Base-by-base conservation (phyloP, 2,797 vertebrate species). In the Rhyacichthys aspro region DNA sequence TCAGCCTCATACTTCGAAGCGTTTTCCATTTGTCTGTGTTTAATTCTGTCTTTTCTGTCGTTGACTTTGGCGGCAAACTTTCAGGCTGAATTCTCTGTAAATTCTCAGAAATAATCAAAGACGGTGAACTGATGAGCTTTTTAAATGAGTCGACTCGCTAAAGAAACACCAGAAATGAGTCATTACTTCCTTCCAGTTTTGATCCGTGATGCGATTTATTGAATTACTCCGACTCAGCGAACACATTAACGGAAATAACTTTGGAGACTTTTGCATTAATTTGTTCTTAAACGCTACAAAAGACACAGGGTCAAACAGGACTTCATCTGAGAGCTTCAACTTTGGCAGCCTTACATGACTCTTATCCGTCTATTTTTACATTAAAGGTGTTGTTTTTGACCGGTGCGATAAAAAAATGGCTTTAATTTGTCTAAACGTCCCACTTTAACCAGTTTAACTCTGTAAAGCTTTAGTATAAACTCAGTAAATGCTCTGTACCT, bases 181-280 rank as follows among this genome's bases (percentile, higher is more conserved):
- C 62, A 84, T 84, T 67, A 74, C 63, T 59, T 57, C 53, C 53
- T 44, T 32, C 70, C 78, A 76, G 72, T 79, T 82, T 34, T 69
- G 74, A 83, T 84, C 78, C 66, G 55, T 83, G 84, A 83, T 76
- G 84, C 78, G 67, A 74, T 84, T 85, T 83, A 86, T 84, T 84
- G 45, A 80, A 88, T 85, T 79, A 79, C 63, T 72, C 34, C 72
- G 45, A 67, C 48, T 78, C 59, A 68, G 33, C 71, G 79, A 81
- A 23, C 74, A 74, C 59, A 80, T 72, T 50, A 65, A 65, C 59
- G 34, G 18, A 57, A 38, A 69, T 55, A 64, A 81, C 59, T 74
- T 74, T 67, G 54, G 42, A n/a, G 68, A 49, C 59, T 70, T 67
- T 52, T 64, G 32, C n/a, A 67, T 54, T 37, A 3, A 48, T 74